These are phyloP conservation scores for Sinohyriopsis cumingii DNA, from an alignment of 2,888 invertebrate genomes.

Conservation along the genomic window DNA sequence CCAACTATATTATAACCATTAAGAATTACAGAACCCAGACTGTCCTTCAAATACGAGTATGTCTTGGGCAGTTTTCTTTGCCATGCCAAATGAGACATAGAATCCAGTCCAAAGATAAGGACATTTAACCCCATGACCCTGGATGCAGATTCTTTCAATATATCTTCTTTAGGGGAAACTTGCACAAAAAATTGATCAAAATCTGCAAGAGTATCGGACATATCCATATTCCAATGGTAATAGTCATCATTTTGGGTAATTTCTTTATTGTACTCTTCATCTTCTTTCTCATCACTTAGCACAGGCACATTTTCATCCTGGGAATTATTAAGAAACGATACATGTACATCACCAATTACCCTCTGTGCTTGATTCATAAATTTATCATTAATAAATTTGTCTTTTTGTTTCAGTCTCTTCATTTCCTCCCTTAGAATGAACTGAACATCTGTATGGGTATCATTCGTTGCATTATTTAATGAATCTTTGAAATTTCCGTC, in stretches of 20 bases:
- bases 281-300: conserved; percentile 9
- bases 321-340: conserved; percentile 3
- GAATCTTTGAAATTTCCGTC: too few relatives aligned
- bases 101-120: conserved; percentile 64
- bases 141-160: conserved; percentile 56
- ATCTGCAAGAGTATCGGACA: conserved; percentile 28
- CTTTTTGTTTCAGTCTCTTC: conserved; percentile 1
- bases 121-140: conserved; percentile 39
- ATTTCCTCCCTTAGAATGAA: background rate
- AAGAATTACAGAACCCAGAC: conserved; percentile 52
- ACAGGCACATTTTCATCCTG: background rate
- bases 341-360: background rate
- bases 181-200: conserved; percentile 65
- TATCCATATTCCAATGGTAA: conserved; percentile 5
- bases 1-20: conserved; percentile 68
- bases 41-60: conserved; percentile 51
- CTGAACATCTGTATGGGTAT: conserved; percentile 1
- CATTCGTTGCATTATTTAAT: too few relatives aligned
- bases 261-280: background rate
- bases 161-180: conserved; percentile 52
- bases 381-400: too few relatives aligned
- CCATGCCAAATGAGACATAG: conserved; percentile 63
- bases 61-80: conserved; percentile 62
- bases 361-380: too few relatives aligned
- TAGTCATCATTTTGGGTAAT: conserved; percentile 9